Conservation (phyloP, 2,888 invertebrate genomes). For the Archips xylosteana region DNA sequence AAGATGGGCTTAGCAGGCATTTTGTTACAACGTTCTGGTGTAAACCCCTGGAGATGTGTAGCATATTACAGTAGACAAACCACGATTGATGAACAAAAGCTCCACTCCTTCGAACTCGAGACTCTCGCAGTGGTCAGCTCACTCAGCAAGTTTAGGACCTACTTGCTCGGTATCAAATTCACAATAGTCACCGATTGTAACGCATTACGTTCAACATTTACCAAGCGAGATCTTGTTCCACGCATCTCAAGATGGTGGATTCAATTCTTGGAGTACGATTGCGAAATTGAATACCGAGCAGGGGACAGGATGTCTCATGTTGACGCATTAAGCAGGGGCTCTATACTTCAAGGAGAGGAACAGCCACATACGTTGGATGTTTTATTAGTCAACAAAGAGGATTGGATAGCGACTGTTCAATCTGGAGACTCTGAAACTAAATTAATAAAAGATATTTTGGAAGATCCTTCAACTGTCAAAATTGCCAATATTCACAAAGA, state of each 20-base stretch:
- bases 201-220: constrained; percentile 53
- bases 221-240: constrained; percentile 50
- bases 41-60: constrained; percentile 44
- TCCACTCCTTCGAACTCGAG: constrained; percentile 60
- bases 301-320: constrained; percentile 54
- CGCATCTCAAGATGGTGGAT: constrained; percentile 59
- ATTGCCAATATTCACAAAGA: constrained; percentile 34
- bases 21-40: constrained; percentile 47
- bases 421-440: constrained; percentile 41
- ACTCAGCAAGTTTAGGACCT: constrained; percentile 54
- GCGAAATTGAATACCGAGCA: constrained; percentile 50
- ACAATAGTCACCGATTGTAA: constrained; percentile 58
- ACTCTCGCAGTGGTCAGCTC: constrained; percentile 57
- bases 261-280: constrained; percentile 52
- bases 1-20: constrained; percentile 52
- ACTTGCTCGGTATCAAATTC: constrained; percentile 52
- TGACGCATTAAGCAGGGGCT: constrained; percentile 49
- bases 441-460: constrained; percentile 36
- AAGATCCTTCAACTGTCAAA: constrained; percentile 34
- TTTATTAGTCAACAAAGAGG: constrained; percentile 24
- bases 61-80: constrained; percentile 54
- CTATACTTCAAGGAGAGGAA: constrained; percentile 33
- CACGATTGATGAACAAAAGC: constrained; percentile 52
- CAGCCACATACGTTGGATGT: constrained; percentile 29
- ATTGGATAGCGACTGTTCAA: constrained; percentile 45